These are phyloP conservation scores for Fulmarus glacialis DNA, from an alignment of 2,113 vertebrate genomes.

Conservation along the genomic window DNA sequence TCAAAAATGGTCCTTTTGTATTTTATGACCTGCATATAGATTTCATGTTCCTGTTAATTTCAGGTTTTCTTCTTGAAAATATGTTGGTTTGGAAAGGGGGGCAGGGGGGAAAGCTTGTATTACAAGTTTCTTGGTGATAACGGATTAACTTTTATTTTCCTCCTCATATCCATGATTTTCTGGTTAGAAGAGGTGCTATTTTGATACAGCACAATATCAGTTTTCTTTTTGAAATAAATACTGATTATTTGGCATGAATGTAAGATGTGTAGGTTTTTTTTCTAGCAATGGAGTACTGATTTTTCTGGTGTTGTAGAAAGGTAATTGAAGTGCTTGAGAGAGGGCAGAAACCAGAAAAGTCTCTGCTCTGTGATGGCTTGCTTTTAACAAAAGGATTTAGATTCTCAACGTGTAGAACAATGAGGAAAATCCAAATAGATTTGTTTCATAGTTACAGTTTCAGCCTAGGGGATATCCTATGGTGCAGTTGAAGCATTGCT, in stretches of 20 bases:
- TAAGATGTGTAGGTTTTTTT: neutral
- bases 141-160: neutral
- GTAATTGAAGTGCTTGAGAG: neutral
- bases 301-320: neutral
- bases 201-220: neutral
- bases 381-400: neutral
- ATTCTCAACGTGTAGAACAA: neutral
- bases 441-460: neutral
- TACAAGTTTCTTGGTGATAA: neutral
- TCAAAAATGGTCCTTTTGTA: neutral
- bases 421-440: neutral
- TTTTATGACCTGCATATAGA: neutral
- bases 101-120: neutral
- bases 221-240: constrained; percentile 54
- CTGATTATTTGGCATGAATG: neutral
- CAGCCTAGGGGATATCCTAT: neutral
- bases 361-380: neutral
- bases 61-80: neutral
- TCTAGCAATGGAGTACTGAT: neutral
- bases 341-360: neutral
- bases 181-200: constrained; percentile 34
- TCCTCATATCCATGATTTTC: neutral
- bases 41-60: neutral
- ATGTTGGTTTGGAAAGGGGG: neutral
- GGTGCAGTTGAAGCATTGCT: neutral